Conservation (phyloP, 2,113 vertebrate genomes). For the Vulpes ferrilata region DNA sequence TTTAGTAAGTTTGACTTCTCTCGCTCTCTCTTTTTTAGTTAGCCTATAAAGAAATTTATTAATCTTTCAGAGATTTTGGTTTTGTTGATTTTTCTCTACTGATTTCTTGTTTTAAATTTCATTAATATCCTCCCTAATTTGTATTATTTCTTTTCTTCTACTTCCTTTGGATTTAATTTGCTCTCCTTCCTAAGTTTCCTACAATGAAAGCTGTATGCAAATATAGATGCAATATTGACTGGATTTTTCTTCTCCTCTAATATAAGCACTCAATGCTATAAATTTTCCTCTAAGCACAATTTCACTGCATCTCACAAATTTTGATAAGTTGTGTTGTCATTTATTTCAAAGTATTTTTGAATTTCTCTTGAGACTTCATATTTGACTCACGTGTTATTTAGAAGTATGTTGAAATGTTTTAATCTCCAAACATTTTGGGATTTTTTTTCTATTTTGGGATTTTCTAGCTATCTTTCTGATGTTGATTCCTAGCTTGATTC, state of each 20-base stretch:
- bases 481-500: neutral
- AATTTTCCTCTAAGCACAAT: neutral
- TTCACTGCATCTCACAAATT: neutral
- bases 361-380: neutral
- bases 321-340: neutral
- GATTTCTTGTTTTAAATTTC: neutral
- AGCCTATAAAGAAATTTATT: neutral
- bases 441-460: neutral
- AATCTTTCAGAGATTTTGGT: neutral
- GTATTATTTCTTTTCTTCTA: neutral
- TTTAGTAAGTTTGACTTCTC: neutral
- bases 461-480: neutral
- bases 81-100: neutral
- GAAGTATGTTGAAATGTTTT: neutral
- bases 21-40: neutral
- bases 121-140: neutral
- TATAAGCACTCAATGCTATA: neutral
- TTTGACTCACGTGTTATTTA: neutral
- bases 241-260: neutral
- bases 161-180: neutral
- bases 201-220: neutral
- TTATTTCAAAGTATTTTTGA: neutral
- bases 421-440: neutral
- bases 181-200: neutral
- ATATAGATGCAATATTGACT: neutral